Percentiles rank a stretch among this genome's conserved stretches.
Conservation (phyloP, 2,888 invertebrate genomes). For the Drosophila limbata region DNA sequence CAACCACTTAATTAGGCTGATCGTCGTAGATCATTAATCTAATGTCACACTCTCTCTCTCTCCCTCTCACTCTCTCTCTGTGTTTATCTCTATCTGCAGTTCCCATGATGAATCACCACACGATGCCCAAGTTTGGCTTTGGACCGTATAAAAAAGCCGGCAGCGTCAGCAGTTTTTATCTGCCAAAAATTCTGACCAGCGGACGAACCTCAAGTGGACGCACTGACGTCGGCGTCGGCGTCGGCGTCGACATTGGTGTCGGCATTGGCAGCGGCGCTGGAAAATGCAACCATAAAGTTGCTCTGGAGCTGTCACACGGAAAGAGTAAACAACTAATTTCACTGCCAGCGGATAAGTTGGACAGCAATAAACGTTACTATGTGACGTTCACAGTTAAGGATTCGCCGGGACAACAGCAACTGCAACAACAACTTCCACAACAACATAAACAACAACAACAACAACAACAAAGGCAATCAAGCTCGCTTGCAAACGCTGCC, state of each 20-base stretch:
- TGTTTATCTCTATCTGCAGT: slow-evolving; percentile 86
- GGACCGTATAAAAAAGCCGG: slow-evolving; percentile 87
- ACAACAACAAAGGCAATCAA: slow-evolving; percentile 52
- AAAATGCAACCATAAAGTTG: slow-evolving; percentile 87
- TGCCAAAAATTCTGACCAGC: slow-evolving; percentile 88
- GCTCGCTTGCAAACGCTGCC: slow-evolving; percentile 32
- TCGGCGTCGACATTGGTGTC: slow-evolving; percentile 32
- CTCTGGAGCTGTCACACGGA: slow-evolving; percentile 93
- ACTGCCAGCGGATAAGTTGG: slow-evolving; percentile 93
- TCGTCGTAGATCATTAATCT: slow-evolving; percentile 59
- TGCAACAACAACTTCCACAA: slow-evolving; percentile 48
- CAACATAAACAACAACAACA: slow-evolving; percentile 50
- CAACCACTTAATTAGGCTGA: slow-evolving; percentile 44
- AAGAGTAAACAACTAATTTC: slow-evolving; percentile 94
- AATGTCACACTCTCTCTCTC: not conserved
- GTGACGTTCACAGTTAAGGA: slow-evolving; percentile 97
- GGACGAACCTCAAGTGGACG: slow-evolving; percentile 70
- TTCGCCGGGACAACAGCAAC: slow-evolving; percentile 62
- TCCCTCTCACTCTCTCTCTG: not conserved
- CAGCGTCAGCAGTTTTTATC: slow-evolving; percentile 86
- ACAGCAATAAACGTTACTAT: slow-evolving; percentile 95
- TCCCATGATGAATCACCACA: slow-evolving; percentile 92
- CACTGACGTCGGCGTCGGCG: slow-evolving; percentile 44
- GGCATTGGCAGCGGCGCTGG: slow-evolving; percentile 50
- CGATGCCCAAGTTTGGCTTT: slow-evolving; percentile 90